Percentiles rank a stretch among this genome's conserved stretches.
phyloP scores from a whole-genome alignment of 2,113 vertebrate species.

The Phyllopteryx taeniolatus region DNA sequence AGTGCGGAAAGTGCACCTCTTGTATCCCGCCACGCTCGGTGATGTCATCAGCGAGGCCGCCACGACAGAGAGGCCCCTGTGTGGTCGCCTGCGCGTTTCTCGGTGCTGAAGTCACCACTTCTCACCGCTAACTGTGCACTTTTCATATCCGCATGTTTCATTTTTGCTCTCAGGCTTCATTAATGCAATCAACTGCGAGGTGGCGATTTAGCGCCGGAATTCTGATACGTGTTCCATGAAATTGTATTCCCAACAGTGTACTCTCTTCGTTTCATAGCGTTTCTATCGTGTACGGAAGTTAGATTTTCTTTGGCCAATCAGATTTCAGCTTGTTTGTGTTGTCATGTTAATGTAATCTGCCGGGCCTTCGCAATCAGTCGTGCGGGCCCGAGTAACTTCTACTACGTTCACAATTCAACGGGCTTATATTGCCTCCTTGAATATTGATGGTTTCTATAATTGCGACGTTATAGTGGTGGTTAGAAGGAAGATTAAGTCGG shows the following conservation, averaged over 20 bases:
- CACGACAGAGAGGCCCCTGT: slow-evolving; percentile 45
- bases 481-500: too few relatives aligned
- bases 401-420: too few relatives aligned
- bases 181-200: not conserved
- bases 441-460: too few relatives aligned
- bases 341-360: not conserved
- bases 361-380: too few relatives aligned
- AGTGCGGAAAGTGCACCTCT: slow-evolving; percentile 29
- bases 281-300: too few relatives aligned
- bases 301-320: not conserved
- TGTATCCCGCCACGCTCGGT: slow-evolving; percentile 35
- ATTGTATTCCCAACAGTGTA: too few relatives aligned
- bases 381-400: too few relatives aligned
- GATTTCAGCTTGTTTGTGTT: not conserved
- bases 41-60: slow-evolving; percentile 40
- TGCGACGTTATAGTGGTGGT: too few relatives aligned
- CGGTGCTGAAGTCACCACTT: not conserved
- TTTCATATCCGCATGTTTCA: not conserved
- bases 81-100: not conserved
- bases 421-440: too few relatives aligned
- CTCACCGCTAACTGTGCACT: not conserved
- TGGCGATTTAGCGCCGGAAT: not conserved
- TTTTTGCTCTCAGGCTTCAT: not conserved
- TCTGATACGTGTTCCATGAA: too few relatives aligned
- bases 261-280: too few relatives aligned